Conservation (phyloP, 2,888 invertebrate genomes). For the Esperia sulphurella region DNA sequence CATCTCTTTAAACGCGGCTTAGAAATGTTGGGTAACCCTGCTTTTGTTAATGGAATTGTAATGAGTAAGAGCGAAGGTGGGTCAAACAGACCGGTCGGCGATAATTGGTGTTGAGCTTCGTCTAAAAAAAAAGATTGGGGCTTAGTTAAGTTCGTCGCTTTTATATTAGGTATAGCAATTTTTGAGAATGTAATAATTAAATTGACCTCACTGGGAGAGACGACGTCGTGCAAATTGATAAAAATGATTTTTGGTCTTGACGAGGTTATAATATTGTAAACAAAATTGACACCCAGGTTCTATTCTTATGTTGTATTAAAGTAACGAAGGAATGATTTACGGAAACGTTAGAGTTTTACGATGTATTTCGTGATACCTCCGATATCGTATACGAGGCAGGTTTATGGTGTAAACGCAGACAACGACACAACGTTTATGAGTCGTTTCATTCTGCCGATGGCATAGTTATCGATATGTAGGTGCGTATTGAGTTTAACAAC, state of each 20-base stretch:
- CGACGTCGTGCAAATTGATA: too few species aligned
- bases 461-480: slow-evolving; percentile 45
- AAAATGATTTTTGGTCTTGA: too few species aligned
- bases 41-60: slow-evolving; percentile 65
- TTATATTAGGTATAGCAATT: too few species aligned
- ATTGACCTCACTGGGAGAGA: too few species aligned
- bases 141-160: neutral
- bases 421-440: slow-evolving; percentile 39
- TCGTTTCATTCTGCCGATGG: slow-evolving; percentile 39
- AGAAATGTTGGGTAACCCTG: slow-evolving; percentile 10
- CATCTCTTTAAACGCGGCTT: slow-evolving; percentile 44
- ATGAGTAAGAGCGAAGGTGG: slow-evolving; percentile 43
- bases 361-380: slow-evolving; percentile 35
- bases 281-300: too few species aligned
- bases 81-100: slow-evolving; percentile 23
- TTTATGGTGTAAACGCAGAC: slow-evolving; percentile 46
- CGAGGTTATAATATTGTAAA: too few species aligned
- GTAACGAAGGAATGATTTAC: slow-evolving; percentile 29
- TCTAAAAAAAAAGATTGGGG: slow-evolving; percentile 2
- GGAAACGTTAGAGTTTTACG: slow-evolving; percentile 35
- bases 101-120: slow-evolving; percentile 11
- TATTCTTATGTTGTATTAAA: neutral
- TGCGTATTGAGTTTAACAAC: slow-evolving; percentile 49
- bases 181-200: too few species aligned
- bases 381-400: slow-evolving; percentile 46